These are phyloP conservation scores for Pterois miles DNA, from an alignment of 2,797 vertebrate genomes.

Conservation along the genomic window DNA sequence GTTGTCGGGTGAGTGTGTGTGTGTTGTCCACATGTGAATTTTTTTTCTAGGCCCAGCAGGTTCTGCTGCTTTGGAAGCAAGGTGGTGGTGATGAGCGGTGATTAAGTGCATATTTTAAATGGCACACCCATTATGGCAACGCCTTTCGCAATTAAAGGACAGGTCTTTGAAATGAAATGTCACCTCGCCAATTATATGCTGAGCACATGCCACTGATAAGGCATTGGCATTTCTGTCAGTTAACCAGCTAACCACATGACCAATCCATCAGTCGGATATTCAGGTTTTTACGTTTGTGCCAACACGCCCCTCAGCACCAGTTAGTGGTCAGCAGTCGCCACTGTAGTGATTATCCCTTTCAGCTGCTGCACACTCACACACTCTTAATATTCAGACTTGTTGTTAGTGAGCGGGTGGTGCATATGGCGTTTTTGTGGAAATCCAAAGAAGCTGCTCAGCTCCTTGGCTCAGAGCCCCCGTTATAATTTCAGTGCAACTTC, in stretches of 20 bases:
- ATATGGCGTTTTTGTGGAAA: constrained; percentile 57
- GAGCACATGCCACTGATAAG: constrained; percentile 47
- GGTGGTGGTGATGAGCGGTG: constrained; percentile 46
- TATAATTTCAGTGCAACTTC: constrained; percentile 67
- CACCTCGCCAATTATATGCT: constrained; percentile 63
- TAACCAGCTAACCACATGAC: constrained; percentile 22
- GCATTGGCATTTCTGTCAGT: constrained; percentile 61
- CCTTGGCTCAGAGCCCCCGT: constrained; percentile 52
- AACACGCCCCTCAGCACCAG: constrained; percentile 26
- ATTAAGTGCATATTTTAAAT: constrained; percentile 62
- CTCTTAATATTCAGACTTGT: constrained; percentile 49
- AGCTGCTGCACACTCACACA: constrained; percentile 47
- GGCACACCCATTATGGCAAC: constrained; percentile 60
- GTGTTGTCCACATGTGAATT: constrained; percentile 23
- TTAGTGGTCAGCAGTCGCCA: constrained; percentile 34
- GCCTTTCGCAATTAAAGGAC: constrained; percentile 56
- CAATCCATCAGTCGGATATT: constrained; percentile 35
- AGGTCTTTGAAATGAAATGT: constrained; percentile 69
- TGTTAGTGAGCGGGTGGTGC: constrained; percentile 43
- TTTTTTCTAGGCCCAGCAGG: constrained; percentile 27
- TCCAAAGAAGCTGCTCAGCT: constrained; percentile 52
- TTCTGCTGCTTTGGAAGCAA: constrained; percentile 8
- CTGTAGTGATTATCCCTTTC: constrained; percentile 53
- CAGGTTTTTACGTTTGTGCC: constrained; percentile 33
- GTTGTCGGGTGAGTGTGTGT: constrained; percentile 1